Conservation (phyloP, 1,140 invertebrate species). For the Leptestheria dahalacensis region DNA sequence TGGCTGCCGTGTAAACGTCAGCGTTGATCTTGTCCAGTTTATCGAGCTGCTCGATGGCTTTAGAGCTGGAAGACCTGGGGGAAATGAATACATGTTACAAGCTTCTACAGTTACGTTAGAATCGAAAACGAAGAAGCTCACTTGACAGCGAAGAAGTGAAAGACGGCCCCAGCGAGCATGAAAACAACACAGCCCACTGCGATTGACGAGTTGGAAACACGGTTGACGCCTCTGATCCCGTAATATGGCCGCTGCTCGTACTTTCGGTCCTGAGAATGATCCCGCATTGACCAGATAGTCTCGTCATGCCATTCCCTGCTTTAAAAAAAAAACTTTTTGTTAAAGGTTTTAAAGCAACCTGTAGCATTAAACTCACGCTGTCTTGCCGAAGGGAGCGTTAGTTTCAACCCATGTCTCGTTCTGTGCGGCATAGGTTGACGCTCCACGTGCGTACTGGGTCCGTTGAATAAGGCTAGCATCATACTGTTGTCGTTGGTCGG, state of each 20-base stretch:
- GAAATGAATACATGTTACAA: neutral
- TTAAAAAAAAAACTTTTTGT: conserved; percentile 8
- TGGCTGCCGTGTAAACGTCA: conserved; percentile 3
- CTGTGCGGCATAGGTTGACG: neutral
- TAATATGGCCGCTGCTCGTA: conserved; percentile 31
- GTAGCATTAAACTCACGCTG: neutral
- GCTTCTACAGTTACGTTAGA: neutral
- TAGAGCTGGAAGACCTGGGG: neutral
- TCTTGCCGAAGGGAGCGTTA: conserved; percentile 2
- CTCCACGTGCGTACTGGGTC: neutral
- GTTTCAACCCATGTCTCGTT: conserved; percentile 1
- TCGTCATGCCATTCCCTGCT: conserved; percentile 20
- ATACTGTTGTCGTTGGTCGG: conserved; percentile 36
- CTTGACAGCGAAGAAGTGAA: conserved; percentile 39
- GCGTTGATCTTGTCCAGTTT: conserved; percentile 12
- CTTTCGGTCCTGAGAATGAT: conserved; percentile 12
- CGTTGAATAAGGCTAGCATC: conserved; percentile 24
- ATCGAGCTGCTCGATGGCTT: conserved; percentile 9
- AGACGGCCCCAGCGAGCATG: conserved; percentile 32
- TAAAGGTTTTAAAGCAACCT: neutral
- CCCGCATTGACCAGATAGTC: conserved; percentile 18
- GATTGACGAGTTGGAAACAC: conserved; percentile 38
- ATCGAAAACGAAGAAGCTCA: conserved; percentile 23
- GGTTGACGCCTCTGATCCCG: conserved; percentile 38
- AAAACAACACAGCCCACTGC: conserved; percentile 35